Conservation (phyloP, 2,113 vertebrate species). For the Aldabrachelys gigantea region DNA sequence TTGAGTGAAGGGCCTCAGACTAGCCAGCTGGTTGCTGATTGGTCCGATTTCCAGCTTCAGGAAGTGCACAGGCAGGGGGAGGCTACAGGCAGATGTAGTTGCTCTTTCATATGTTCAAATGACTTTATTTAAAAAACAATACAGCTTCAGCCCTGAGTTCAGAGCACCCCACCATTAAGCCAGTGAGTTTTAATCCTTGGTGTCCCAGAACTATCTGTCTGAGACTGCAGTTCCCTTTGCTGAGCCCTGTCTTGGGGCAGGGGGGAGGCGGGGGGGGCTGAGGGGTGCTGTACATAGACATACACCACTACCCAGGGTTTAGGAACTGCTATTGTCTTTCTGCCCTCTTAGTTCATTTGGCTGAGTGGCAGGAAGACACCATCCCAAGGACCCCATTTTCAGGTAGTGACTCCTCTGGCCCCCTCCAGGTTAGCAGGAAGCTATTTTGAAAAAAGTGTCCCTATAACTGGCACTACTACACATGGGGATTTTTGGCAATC, state of each 20-base stretch:
- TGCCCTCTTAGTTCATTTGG: background rate
- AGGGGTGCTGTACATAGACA: background rate
- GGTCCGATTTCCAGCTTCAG: background rate
- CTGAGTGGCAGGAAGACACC: background rate
- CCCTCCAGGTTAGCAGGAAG: background rate
- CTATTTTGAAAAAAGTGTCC: background rate
- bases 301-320: background rate
- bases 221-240: background rate
- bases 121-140: constrained; percentile 51
- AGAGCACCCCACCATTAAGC: background rate
- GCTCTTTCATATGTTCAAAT: background rate
- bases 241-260: background rate
- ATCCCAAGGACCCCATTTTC: background rate
- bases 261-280: background rate
- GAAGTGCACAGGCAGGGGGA: background rate
- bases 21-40: background rate
- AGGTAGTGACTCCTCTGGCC: background rate
- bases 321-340: background rate
- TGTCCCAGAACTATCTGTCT: background rate
- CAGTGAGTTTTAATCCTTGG: background rate
- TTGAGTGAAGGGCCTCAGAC: too few species aligned
- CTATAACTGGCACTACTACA: background rate
- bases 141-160: background rate
- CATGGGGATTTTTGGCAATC: fast-evolving
- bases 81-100: background rate